These are phyloP conservation scores for Odontocolon sp. DNA, from an alignment of 2,888 invertebrate genomes.

Conservation along the genomic window DNA sequence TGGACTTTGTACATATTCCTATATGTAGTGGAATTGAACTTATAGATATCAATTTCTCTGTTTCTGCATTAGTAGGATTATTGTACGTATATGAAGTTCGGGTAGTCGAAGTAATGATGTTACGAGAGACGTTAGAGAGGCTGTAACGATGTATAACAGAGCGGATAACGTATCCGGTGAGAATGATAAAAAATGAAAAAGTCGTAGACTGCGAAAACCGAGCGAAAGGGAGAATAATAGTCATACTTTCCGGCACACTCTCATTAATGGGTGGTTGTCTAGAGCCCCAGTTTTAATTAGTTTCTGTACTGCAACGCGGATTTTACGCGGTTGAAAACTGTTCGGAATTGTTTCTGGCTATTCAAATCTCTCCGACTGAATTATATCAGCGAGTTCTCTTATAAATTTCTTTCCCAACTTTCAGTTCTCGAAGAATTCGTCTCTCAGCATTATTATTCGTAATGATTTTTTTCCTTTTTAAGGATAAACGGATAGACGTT, in stretches of 20 bases:
- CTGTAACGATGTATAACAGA: slow-evolving; percentile 46
- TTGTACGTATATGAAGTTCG: too few relatives aligned
- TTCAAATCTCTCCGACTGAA: slow-evolving; percentile 14
- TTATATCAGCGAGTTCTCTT: background rate
- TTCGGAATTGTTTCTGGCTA: slow-evolving; percentile 44
- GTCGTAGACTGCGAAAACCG: slow-evolving; percentile 3
- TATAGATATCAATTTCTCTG: too few relatives aligned
- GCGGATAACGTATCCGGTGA: slow-evolving; percentile 18
- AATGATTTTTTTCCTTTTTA: too few relatives aligned
- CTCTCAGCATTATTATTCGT: too few relatives aligned
- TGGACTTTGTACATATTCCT: too few relatives aligned
- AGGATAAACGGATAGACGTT: too few relatives aligned
- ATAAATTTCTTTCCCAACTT: background rate
- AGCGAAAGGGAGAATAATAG: slow-evolving; percentile 19
- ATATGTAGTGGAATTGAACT: too few relatives aligned
- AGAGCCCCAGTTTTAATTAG: slow-evolving; percentile 60
- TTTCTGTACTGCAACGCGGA: slow-evolving; percentile 50
- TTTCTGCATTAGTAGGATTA: too few relatives aligned
- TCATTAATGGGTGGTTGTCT: slow-evolving; percentile 60
- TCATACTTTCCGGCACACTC: slow-evolving; percentile 54
- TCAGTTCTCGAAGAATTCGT: too few relatives aligned
- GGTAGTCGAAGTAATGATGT: slow-evolving; percentile 22
- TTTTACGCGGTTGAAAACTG: slow-evolving; percentile 43
- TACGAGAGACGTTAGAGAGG: slow-evolving; percentile 19
- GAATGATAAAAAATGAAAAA: slow-evolving; percentile 4